These are phyloP conservation scores for Megaustenia siamemsis DNA, from an alignment of 2,888 invertebrate species.

Conservation along the genomic window DNA sequence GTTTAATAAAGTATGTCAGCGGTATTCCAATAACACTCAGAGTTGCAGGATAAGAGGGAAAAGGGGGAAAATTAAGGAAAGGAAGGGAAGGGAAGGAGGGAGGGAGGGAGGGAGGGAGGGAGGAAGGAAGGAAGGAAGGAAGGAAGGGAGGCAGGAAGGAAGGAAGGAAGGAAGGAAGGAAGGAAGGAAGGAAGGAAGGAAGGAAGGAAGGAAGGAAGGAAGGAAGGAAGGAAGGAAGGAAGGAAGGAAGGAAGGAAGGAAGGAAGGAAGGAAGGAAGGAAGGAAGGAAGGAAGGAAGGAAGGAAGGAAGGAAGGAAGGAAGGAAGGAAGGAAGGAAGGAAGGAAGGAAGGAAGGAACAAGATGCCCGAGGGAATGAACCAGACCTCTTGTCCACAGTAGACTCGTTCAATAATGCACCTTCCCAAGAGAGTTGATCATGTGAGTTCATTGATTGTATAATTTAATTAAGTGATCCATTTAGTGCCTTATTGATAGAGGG, in stretches of 20 bases:
- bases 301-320: slow-evolving; percentile 9
- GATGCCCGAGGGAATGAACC: too few relatives aligned
- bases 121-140: background rate
- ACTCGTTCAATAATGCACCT: too few relatives aligned
- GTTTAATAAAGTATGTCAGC: too few relatives aligned
- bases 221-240: background rate
- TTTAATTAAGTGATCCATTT: too few relatives aligned
- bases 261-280: background rate
- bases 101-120: background rate
- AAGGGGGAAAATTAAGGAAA: background rate
- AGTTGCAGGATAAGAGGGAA: background rate
- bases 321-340: slow-evolving; percentile 22
- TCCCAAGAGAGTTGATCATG: too few relatives aligned
- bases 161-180: background rate
- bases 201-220: background rate
- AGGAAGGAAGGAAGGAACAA: too few relatives aligned
- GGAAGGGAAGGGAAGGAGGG: background rate
- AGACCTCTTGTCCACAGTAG: too few relatives aligned
- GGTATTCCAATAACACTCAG: background rate
- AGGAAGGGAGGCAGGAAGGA: background rate
- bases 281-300: slow-evolving; percentile 5
- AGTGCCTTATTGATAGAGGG: too few relatives aligned
- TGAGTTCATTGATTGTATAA: too few relatives aligned
- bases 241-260: background rate
- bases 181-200: background rate